These are phyloP conservation scores for Melieria omissa DNA, from an alignment of 2,888 invertebrate genomes.

Conservation along the genomic window DNA sequence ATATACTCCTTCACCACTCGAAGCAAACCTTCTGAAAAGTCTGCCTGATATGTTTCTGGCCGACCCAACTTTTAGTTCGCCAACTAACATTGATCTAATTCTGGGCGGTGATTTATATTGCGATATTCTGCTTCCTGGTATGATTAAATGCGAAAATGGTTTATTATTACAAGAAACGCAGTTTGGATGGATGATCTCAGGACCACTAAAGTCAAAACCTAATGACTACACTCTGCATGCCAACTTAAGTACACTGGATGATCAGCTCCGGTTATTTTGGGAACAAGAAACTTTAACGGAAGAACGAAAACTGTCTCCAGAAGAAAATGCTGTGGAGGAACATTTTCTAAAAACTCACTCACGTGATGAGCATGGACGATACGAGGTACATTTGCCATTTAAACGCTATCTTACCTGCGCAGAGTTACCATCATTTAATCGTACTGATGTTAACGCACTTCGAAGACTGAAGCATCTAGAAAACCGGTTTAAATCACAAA, in stretches of 20 bases:
- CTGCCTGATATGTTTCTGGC: constrained; percentile 22
- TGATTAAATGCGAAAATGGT: constrained; percentile 32
- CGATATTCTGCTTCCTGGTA: constrained; percentile 21
- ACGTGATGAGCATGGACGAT: constrained; percentile 13
- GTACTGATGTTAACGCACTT: constrained; percentile 26
- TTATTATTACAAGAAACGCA: constrained; percentile 34
- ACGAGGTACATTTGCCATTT: constrained; percentile 32
- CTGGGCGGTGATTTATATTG: constrained; percentile 30
- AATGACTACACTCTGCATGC: constrained; percentile 11
- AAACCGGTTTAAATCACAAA: constrained; percentile 18
- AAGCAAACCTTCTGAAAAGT: not conserved
- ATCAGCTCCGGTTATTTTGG: constrained; percentile 31
- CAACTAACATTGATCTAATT: constrained; percentile 30
- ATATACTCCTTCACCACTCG: constrained; percentile 3
- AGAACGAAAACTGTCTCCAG: not conserved
- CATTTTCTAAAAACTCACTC: constrained; percentile 19
- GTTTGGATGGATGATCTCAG: constrained; percentile 33
- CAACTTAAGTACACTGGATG: constrained; percentile 26
- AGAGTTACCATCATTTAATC: constrained; percentile 15
- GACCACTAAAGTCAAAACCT: not conserved
- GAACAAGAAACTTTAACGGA: constrained; percentile 32
- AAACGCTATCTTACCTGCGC: constrained; percentile 11
- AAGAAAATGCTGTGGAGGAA: constrained; percentile 24
- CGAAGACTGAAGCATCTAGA: constrained; percentile 28
- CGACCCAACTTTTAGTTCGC: constrained; percentile 20